phyloP scores from a whole-genome alignment of 1,140 invertebrate species.

The Zaprionus nigranus region DNA sequence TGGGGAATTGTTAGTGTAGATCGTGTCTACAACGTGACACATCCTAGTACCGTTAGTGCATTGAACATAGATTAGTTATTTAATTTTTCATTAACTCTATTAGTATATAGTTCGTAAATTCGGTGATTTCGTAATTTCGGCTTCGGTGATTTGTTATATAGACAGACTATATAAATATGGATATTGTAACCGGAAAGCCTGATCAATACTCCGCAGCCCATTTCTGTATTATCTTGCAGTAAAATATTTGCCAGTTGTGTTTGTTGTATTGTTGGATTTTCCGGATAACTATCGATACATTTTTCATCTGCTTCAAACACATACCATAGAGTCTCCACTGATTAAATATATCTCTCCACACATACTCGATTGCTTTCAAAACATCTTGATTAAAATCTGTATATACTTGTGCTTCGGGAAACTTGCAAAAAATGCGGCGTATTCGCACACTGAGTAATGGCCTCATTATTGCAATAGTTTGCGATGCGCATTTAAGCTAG shows the following conservation, averaged over 20 bases:
- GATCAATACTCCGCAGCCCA: not conserved
- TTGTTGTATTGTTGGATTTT: not conserved
- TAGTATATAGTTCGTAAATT: not conserved
- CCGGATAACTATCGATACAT: not conserved
- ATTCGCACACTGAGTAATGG: slow-evolving; percentile 4
- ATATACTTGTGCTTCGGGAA: not conserved
- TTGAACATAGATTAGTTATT: not conserved
- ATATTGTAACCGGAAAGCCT: too few species aligned
- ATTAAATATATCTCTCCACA: accelerated
- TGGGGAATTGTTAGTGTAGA: too few species aligned
- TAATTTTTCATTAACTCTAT: not conserved
- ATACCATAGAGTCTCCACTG: too few species aligned
- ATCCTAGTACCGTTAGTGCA: too few species aligned
- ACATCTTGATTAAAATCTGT: too few species aligned
- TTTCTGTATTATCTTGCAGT: not conserved
- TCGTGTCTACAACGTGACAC: too few species aligned
- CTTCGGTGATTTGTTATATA: not conserved
- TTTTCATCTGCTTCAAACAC: accelerated
- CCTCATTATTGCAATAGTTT: slow-evolving; percentile 6
- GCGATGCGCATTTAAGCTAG: slow-evolving; percentile 26
- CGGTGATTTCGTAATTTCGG: not conserved
- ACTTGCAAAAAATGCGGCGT: slow-evolving; percentile 2
- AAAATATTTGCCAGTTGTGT: not conserved
- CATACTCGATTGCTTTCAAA: not conserved
- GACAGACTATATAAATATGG: not conserved